Percentiles rank a stretch among this genome's conserved stretches.
Conservation (phyloP, 2,797 vertebrate genomes). For the Bufotes viridis region DNA sequence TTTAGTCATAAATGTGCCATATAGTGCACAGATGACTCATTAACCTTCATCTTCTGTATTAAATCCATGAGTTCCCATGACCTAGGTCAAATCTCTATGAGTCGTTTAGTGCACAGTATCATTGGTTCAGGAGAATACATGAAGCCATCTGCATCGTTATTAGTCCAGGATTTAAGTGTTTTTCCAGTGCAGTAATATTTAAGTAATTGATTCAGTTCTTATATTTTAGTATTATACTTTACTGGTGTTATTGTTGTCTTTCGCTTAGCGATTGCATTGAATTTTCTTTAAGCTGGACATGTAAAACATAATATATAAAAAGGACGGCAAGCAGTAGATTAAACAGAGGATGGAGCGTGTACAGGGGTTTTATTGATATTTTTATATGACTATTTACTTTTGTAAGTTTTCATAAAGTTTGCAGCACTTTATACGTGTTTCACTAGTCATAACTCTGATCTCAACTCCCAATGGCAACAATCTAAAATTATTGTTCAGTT, state of each 20-base stretch:
- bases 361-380: background rate
- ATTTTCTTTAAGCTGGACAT: background rate
- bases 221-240: constrained; percentile 5
- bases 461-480: background rate
- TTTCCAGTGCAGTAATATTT: constrained; percentile 19
- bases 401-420: background rate
- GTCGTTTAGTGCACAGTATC: constrained; percentile 25
- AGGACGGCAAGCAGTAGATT: background rate
- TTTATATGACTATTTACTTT: background rate
- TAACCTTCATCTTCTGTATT: constrained; percentile 44
- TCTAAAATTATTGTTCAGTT: background rate
- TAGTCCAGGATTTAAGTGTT: constrained; percentile 10
- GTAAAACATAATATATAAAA: background rate
- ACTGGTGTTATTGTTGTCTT: background rate
- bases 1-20: constrained; percentile 52
- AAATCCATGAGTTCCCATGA: constrained; percentile 52
- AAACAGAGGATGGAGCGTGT: background rate
- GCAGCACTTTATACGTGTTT: background rate
- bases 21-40: constrained; percentile 52
- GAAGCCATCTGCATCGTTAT: constrained; percentile 38
- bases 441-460: background rate
- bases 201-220: constrained; percentile 28
- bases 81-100: constrained; percentile 43
- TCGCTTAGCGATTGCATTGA: background rate
- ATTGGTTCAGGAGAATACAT: constrained; percentile 15